phyloP scores from a whole-genome alignment of 2,113 vertebrate genomes.

The Parotia lawesii region DNA sequence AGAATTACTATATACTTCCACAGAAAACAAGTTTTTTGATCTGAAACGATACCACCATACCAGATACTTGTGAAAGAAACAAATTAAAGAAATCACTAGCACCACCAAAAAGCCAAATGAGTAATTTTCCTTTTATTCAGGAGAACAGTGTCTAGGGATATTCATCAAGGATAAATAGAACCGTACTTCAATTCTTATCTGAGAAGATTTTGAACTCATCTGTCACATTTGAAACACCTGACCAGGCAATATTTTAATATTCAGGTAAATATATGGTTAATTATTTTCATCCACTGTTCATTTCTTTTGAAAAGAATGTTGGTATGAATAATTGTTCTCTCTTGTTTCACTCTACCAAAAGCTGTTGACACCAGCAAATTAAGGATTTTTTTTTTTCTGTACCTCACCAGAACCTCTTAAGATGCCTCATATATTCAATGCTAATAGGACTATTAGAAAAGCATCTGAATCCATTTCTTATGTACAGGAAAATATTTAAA shows the following conservation, averaged over 20 bases:
- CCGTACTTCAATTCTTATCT: not conserved
- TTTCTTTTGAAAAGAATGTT: not conserved
- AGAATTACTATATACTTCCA: not conserved
- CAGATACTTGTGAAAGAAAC: not conserved
- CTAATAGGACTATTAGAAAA: not conserved
- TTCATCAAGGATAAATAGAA: not conserved
- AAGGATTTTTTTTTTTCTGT: not conserved
- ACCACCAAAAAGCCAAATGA: not conserved
- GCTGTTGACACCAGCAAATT: not conserved
- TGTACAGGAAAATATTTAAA: not conserved
- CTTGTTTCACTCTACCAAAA: not conserved
- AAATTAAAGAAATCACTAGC: not conserved
- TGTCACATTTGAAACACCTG: not conserved
- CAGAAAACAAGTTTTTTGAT: not conserved
- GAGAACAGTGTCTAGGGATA: not conserved
- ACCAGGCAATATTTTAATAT: not conserved
- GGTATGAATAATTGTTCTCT: not conserved
- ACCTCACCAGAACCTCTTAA: not conserved
- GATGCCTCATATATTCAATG: not conserved
- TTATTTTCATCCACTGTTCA: not conserved
- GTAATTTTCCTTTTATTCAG: not conserved
- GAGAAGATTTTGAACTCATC: not conserved
- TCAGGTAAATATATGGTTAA: not conserved
- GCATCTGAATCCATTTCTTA: not conserved
- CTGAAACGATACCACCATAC: not conserved